These are phyloP conservation scores for Theristus sp. DNA, from an alignment of 2,888 invertebrate species.

Conservation along the genomic window DNA sequence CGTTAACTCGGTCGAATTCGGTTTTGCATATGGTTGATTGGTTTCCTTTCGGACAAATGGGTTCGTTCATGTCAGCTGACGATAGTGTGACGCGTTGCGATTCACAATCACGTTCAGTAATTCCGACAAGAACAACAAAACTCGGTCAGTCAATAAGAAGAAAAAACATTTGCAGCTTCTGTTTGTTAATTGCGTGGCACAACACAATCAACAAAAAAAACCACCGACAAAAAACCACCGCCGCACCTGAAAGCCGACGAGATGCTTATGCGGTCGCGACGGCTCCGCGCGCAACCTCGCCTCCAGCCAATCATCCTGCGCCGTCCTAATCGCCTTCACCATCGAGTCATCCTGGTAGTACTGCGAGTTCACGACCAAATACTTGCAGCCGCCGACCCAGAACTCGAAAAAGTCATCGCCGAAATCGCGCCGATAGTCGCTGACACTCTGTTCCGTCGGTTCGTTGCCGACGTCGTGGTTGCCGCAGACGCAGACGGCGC, in stretches of 20 bases:
- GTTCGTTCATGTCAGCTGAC: too few relatives aligned
- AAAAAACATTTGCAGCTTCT: too few relatives aligned
- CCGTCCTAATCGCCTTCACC: constrained; percentile 13
- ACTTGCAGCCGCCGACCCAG: constrained; percentile 32
- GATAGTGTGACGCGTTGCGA: too few relatives aligned
- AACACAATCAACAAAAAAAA: too few relatives aligned
- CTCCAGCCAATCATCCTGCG: constrained; percentile 35
- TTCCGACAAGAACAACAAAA: too few relatives aligned
- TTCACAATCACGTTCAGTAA: too few relatives aligned
- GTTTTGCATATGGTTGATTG: too few relatives aligned
- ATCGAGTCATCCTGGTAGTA: constrained; percentile 24
- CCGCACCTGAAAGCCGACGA: constrained; percentile 8
- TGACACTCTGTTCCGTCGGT: constrained; percentile 31
- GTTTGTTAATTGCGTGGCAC: too few relatives aligned
- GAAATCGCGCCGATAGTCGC: constrained; percentile 14
- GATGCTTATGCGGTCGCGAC: constrained; percentile 1
- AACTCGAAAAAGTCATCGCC: constrained; percentile 39
- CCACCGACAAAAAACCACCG: too few relatives aligned
- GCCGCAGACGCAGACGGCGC: constrained; percentile 38
- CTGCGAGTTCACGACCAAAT: constrained; percentile 38
- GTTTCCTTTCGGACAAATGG: too few relatives aligned
- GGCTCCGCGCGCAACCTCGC: constrained; percentile 16
- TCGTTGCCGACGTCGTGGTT: constrained; percentile 39
- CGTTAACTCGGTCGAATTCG: too few relatives aligned
- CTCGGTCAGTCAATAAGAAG: too few relatives aligned